These are phyloP conservation scores for Callinectes sapidus DNA, from an alignment of 2,888 invertebrate species.

Conservation along the genomic window DNA sequence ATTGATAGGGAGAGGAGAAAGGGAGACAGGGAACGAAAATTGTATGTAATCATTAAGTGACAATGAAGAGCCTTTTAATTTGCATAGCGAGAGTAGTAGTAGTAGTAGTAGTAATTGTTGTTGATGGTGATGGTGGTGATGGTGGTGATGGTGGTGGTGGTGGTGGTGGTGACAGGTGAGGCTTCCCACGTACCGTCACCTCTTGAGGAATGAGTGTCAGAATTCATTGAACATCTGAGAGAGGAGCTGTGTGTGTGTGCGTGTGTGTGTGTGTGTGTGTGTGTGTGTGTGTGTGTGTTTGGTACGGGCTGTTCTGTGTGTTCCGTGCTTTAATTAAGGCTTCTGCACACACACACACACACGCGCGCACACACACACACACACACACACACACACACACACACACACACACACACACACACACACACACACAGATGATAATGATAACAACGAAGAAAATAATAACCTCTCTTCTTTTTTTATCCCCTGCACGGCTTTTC, in stretches of 20 bases:
- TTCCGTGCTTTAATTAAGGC: not conserved
- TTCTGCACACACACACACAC: not conserved
- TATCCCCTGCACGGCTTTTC: not conserved
- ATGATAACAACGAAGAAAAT: not conserved
- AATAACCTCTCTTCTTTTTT: not conserved
- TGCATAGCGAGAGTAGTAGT: not conserved
- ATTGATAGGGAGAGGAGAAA: not conserved
- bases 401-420: not conserved
- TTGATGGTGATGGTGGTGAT: not conserved
- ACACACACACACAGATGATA: not conserved
- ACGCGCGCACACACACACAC: not conserved
- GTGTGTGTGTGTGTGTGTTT: not conserved
- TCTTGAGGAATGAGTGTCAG: not conserved
- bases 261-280: not conserved
- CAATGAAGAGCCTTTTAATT: not conserved
- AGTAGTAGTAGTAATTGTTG: not conserved
- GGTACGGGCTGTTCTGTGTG: not conserved
- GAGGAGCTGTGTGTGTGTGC: not conserved
- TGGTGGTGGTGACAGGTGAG: not conserved
- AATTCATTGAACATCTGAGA: not conserved
- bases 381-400: not conserved
- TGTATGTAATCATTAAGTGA: not conserved
- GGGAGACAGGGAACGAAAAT: not conserved
- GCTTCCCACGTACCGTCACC: not conserved
- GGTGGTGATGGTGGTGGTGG: not conserved